These are phyloP conservation scores for Lysandra coridon DNA, from an alignment of 2,888 invertebrate genomes.

Conservation along the genomic window DNA sequence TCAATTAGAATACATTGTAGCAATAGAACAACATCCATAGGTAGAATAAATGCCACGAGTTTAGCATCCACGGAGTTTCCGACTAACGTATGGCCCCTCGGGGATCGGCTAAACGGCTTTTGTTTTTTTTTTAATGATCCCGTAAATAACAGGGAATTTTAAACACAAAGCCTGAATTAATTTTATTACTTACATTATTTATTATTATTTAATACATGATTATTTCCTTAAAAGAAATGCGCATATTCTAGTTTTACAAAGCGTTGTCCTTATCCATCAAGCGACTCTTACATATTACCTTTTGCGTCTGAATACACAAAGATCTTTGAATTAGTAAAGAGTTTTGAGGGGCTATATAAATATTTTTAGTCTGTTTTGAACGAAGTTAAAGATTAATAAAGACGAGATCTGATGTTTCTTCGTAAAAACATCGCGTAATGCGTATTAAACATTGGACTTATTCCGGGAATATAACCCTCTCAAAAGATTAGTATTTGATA, in stretches of 20 bases:
- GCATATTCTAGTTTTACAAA: too few species aligned
- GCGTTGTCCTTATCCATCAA: too few species aligned
- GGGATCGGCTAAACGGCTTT: constrained; percentile 14
- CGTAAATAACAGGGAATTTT: constrained; percentile 1
- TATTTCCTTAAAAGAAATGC: too few species aligned
- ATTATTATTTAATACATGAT: neutral
- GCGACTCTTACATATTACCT: too few species aligned
- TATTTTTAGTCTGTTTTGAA: neutral
- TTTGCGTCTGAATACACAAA: too few species aligned
- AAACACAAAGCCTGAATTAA: neutral
- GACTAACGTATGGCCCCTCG: constrained; percentile 14
- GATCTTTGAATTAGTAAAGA: too few species aligned
- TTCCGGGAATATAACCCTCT: neutral
- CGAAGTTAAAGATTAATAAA: neutral
- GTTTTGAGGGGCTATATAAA: too few species aligned
- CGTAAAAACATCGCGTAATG: neutral
- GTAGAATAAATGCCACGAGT: neutral
- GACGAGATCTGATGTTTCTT: neutral
- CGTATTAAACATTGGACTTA: neutral
- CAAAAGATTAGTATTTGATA: constrained; percentile 12
- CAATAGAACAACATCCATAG: neutral
- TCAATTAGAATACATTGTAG: constrained; percentile 14
- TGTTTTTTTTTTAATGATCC: constrained; percentile 25
- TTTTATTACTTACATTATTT: neutral
- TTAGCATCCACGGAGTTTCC: neutral